Percentiles rank a stretch among this genome's conserved stretches.
Conservation (phyloP, 1,140 invertebrate species). For the Argopecten irradians region DNA sequence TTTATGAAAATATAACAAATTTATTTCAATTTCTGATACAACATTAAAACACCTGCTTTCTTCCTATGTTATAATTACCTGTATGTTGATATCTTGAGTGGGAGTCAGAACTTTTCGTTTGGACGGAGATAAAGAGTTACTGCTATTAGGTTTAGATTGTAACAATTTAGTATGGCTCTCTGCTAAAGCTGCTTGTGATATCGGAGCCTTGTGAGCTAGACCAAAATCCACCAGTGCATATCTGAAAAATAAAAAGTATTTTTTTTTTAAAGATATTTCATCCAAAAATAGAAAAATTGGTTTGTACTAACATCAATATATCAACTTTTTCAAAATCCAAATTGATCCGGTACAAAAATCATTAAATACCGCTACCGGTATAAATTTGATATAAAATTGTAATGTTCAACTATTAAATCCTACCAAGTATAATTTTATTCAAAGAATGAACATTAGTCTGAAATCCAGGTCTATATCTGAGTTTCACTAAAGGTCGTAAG, state of each 20-base stretch:
- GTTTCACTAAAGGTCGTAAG: too few relatives aligned
- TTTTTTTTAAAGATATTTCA: not conserved
- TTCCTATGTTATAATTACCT: not conserved
- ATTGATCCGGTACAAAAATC: too few relatives aligned
- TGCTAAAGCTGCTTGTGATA: not conserved
- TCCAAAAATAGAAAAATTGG: not conserved
- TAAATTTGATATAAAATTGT: too few relatives aligned
- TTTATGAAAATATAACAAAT: too few relatives aligned
- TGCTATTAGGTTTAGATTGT: not conserved
- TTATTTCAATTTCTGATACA: too few relatives aligned
- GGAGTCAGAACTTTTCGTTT: conserved; percentile 9
- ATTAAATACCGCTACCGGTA: too few relatives aligned
- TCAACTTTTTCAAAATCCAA: not conserved
- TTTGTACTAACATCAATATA: not conserved
- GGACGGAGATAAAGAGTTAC: not conserved
- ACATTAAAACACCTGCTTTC: too few relatives aligned
- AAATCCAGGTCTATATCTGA: too few relatives aligned
- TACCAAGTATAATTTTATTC: too few relatives aligned
- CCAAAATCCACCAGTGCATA: conserved; percentile 92
- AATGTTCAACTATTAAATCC: too few relatives aligned
- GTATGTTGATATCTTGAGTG: not conserved
- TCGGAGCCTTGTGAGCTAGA: conserved; percentile 82
- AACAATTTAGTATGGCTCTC: not conserved
- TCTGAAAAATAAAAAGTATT: conserved; percentile 62
- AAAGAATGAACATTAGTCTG: too few relatives aligned